Base-by-base conservation (phyloP, 2,113 vertebrate genomes). In the Callionymus lyra region DNA sequence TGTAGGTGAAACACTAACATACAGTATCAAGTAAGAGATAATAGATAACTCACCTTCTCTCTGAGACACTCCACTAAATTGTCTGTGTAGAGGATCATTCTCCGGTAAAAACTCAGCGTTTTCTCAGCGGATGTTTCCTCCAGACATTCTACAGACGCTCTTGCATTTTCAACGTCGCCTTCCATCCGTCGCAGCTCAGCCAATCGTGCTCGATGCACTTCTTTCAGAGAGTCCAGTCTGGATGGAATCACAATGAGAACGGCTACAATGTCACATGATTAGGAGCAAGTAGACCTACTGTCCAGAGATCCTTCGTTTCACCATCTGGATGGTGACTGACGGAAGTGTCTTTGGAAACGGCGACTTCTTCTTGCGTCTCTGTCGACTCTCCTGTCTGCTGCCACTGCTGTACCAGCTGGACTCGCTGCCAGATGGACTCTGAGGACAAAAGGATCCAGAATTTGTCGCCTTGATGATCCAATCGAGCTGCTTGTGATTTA, bases 61-160 rank as follows among this genome's bases (percentile, higher is more conserved):
- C 80, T 87, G 31, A 97, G 81, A 79, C 92, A 98, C 59, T 92
- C 89, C 51, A 91, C 78, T 72, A 96, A 71, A 73, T 93, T 94
- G 66, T 90, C 86, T 18, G 78, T 62, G 0, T 88, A 98, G 15
- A 72, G 59, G 33, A 84, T 89, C 89, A 90, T 93, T 57, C 54
- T 53, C 38, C 85, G 87, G 73, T 92, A 96, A 79, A 95, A 98
- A 55, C 53, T 86, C 41, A 91, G 87, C 71, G 84, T 85, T 13
- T 62, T 51, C 53, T 88, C 76, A 18, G 84, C 77, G 0, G 85
- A 78, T 36, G 77, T 59, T 34, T 75, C 86, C 61, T 92, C 90
- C 5, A 97, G 72, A 34, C 66, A 79, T 63, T 90, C 84, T 6
- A 88, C 56, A 0, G 80, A 51, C 18, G 16, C 68, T 67, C 75